Base-by-base conservation (phyloP, 2,113 vertebrate species). In the Scalopus aquaticus region DNA sequence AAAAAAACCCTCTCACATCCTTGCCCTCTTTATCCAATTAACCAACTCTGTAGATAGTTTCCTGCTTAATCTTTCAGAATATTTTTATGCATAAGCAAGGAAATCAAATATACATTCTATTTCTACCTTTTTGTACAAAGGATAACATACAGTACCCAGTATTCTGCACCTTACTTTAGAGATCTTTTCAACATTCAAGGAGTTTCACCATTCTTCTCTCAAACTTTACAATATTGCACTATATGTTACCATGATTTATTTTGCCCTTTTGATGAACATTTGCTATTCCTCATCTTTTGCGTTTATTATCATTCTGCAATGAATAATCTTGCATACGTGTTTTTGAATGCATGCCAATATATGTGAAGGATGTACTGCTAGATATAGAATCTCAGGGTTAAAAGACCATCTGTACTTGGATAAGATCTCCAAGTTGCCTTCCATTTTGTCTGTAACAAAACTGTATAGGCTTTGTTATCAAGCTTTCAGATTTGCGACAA, bases 371-470 rank as follows among this genome's bases (percentile, higher is more conserved):
- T 42, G n/a, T 79, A 74, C 62, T 80, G 49, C 22, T 69, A 65
- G n/a, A 60, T 77, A 3, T 42, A 12, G 26, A 90, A 86, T 54
- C 17, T 42, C 39, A 51, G 60, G 56, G 62, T 82, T 54, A 92
- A 90, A 76, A 32, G 35, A 92, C 76, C 9, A 46, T 74, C 89
- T 84, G 20, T 51, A 91, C 78, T 95, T 84, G 69, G 32, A 80
- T 30, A 4, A 11, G 37, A 32, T 62, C 39, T 22, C n/a, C 44
- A 60, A 39, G 4, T 74, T 80, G 54, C 9, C 9, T 49, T 81
- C 67, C 37, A 17, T n/a, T 20, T 9, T 0, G 1, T 73, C 39
- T 51, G 13, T 76, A 88, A 70, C n/a, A 56, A 56, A 22, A 78
- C 32, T 86, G 10, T 49, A 28, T 28, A 74, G 19, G 67, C 16